Evolutionary conservation across 1,140 invertebrate genomes (phyloP).

Genomic region (Trichonephila clavata): DNA sequence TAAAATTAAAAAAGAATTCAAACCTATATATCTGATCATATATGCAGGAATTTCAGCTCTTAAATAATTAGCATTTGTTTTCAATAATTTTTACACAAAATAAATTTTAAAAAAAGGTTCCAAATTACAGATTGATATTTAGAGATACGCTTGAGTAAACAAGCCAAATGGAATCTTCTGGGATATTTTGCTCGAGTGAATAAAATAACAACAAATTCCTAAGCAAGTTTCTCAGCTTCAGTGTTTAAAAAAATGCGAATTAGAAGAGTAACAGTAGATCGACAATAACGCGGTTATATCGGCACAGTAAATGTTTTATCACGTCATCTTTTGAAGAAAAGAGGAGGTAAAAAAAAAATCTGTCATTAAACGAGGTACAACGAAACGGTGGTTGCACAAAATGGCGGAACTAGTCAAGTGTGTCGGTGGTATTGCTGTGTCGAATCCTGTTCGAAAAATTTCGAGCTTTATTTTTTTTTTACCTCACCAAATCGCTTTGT

Average conservation of each 20-base stretch:
- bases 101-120: not conserved
- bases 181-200: not conserved
- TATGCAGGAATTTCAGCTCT: too few relatives aligned
- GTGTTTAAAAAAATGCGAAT: not conserved
- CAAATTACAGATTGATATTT: not conserved
- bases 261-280: not conserved
- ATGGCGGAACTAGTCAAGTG: slow-evolving; percentile 25
- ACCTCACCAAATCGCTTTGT: not conserved
- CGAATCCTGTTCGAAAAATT: not conserved
- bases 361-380: not conserved
- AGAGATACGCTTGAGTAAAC: not conserved
- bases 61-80: not conserved
- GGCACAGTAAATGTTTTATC: not conserved
- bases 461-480: not conserved
- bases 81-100: not conserved
- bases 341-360: not conserved
- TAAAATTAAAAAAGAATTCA: too few relatives aligned
- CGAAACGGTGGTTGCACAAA: slow-evolving; percentile 16
- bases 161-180: not conserved
- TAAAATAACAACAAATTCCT: not conserved
- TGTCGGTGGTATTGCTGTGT: not conserved
- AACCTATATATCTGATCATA: too few relatives aligned
- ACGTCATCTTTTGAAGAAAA: slow-evolving; percentile 13
- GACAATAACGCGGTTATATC: not conserved
- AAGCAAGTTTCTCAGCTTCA: not conserved